Conservation (phyloP, 1,140 invertebrate species). For the Magallana ariakensis region DNA sequence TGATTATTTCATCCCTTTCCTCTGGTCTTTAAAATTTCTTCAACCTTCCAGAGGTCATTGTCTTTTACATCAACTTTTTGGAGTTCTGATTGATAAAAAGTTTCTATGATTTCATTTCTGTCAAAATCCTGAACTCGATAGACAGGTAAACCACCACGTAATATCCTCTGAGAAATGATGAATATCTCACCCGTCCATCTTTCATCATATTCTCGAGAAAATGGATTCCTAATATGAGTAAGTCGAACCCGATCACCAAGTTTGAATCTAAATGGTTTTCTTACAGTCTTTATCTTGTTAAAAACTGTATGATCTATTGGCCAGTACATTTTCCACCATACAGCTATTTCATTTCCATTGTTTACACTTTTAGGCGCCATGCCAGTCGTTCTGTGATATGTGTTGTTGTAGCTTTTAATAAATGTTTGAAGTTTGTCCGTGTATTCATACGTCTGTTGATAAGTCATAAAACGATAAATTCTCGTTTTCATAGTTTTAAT, state of each 20-base stretch:
- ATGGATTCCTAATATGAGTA: constrained; percentile 50
- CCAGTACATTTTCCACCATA: constrained; percentile 54
- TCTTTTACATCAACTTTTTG: constrained; percentile 46
- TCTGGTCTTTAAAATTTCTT: constrained; percentile 51
- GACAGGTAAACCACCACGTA: constrained; percentile 47
- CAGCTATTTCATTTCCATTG: constrained; percentile 29
- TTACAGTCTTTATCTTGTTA: constrained; percentile 34
- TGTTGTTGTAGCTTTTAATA: constrained; percentile 38
- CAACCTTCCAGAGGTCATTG: constrained; percentile 47
- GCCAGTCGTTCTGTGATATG: constrained; percentile 38
- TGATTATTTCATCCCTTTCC: constrained; percentile 57
- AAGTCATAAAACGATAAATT: constrained; percentile 14
- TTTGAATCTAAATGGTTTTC: constrained; percentile 53
- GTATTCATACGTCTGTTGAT: not conserved
- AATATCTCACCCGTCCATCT: constrained; percentile 57
- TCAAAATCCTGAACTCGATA: constrained; percentile 43
- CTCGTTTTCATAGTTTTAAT: not conserved
- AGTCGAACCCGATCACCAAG: constrained; percentile 52
- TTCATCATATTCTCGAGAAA: constrained; percentile 48
- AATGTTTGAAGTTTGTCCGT: constrained; percentile 24
- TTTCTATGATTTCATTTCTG: constrained; percentile 49
- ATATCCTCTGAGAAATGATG: constrained; percentile 33
- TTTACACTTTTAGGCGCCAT: constrained; percentile 15
- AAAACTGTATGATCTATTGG: constrained; percentile 16
- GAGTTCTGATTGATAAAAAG: constrained; percentile 53